phyloP scores from a whole-genome alignment of 2,113 vertebrate genomes.

The Barbus barbus region DNA sequence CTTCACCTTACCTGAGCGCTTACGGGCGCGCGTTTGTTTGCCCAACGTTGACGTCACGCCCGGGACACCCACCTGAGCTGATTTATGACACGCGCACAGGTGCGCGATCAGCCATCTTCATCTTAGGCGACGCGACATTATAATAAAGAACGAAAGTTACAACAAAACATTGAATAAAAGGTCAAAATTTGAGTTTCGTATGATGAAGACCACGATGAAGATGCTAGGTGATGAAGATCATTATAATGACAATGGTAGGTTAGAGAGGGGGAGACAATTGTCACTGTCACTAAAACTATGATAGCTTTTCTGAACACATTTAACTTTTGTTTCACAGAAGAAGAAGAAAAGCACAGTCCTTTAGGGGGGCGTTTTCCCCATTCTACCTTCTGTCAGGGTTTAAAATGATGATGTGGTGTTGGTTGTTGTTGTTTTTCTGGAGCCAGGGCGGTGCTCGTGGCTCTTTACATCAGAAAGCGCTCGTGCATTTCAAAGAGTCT shows the following conservation, averaged over 20 bases:
- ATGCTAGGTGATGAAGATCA: background rate
- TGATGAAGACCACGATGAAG: background rate
- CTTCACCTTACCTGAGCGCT: slow-evolving; percentile 52
- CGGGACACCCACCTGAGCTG: slow-evolving; percentile 49
- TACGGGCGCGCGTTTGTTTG: slow-evolving; percentile 78
- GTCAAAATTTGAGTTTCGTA: background rate
- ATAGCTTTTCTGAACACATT: too few species aligned
- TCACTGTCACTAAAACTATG: too few species aligned
- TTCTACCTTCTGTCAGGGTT: too few species aligned
- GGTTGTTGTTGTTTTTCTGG: background rate
- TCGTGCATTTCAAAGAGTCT: slow-evolving; percentile 86
- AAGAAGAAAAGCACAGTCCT: too few species aligned
- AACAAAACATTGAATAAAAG: background rate
- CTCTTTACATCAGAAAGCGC: slow-evolving; percentile 82
- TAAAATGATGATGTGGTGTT: background rate
- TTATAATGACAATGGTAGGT: background rate
- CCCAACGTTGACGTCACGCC: slow-evolving; percentile 70
- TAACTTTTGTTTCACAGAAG: too few species aligned
- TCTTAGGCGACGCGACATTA: too few species aligned
- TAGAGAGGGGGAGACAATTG: too few species aligned
- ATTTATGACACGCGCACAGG: slow-evolving; percentile 1
- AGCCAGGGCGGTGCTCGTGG: slow-evolving; percentile 46
- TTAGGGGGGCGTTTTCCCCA: too few species aligned
- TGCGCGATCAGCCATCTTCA: too few species aligned
- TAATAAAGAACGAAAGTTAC: background rate